Evolutionary conservation across 2,888 invertebrate species (phyloP), one percentile per base, ranked within the genome.

Genomic region (Phalera bucephala): DNA sequence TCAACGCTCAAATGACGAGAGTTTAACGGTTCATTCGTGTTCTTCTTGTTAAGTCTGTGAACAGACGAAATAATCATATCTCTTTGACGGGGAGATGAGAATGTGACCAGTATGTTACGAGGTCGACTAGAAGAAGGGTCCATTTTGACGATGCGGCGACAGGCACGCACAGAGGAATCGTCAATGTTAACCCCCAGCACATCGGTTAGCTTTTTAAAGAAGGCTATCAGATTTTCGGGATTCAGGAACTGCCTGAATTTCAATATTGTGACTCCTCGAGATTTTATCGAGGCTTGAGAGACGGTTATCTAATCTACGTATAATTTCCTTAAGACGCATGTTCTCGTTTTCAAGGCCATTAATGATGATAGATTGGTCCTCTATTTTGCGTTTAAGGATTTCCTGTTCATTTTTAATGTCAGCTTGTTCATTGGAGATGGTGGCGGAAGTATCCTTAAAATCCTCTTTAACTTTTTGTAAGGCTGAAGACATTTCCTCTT

Each of bases 161-260:
- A 23, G 23, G 23, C 8, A 1, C 13, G 6, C 8, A 26, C 1
- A 1, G 13, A 13, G 1, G 7, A 13, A 8, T 13, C 13, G 4
- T 26, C 26, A 8, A 13, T 13, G 5, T 8, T 1, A 13, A 13
- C n/a, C 2, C 8, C 8, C 8, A 26, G 1, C 3, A 8, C 1
- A 26, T 13, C 13, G 1, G 8, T 8, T 13, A 26, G 13, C 13
- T 13, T 13, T 8, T 26, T 26, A 2, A 26, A 26, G 6, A 26
- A 2, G 8, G 13, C 17, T 6, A 5, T 11, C 19, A 26, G n/a
- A 11, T 15, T 31, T 14, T 17, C 31, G 14, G 11, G 28, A 8
- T 6, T 39, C 39, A 9, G 39, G 31, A 3, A 39, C 31, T 3
- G 31, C 31, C 9, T 39, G 34, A 3, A 39, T 31, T 19, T 40